Evolutionary conservation across 1,140 invertebrate species (phyloP).

Genomic region (Pseudomyrmex flavicornis): DNA sequence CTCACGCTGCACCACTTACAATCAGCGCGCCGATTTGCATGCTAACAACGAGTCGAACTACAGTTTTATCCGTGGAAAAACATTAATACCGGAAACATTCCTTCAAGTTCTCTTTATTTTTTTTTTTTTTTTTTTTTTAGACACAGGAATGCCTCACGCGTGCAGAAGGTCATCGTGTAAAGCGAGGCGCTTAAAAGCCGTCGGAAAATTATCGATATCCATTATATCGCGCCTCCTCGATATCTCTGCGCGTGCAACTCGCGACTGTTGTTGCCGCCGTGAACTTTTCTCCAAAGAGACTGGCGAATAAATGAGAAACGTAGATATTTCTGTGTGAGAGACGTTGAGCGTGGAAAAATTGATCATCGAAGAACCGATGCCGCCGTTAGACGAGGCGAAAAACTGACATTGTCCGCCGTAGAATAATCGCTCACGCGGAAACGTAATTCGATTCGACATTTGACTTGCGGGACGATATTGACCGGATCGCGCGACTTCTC

Average conservation of each 20-base stretch:
- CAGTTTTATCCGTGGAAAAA: conserved; percentile 19
- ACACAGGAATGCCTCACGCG: too few species aligned
- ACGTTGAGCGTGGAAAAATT: too few species aligned
- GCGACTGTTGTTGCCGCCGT: not conserved
- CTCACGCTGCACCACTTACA: conserved; percentile 44
- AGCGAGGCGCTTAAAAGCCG: not conserved
- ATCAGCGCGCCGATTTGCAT: conserved; percentile 40
- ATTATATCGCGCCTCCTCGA: conserved; percentile 15
- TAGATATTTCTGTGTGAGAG: conserved; percentile 12
- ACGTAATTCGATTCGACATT: conserved; percentile 66
- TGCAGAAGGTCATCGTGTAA: conserved; percentile 5
- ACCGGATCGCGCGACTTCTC: conserved; percentile 66
- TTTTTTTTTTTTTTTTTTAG: too few species aligned
- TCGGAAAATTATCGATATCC: conserved; percentile 41
- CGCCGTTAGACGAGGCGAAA: too few species aligned
- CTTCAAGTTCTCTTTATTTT: conserved; percentile 16
- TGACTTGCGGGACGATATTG: conserved; percentile 60
- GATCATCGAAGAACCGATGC: too few species aligned
- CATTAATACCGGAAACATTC: conserved; percentile 13
- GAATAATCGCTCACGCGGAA: conserved; percentile 53
- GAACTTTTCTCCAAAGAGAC: conserved; percentile 52
- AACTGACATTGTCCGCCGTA: not conserved
- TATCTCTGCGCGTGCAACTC: not conserved
- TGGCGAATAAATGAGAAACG: conserved; percentile 19
- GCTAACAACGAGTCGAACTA: conserved; percentile 25